Conservation (phyloP, 2,113 vertebrate genomes). For the Terrapene triunguis region DNA sequence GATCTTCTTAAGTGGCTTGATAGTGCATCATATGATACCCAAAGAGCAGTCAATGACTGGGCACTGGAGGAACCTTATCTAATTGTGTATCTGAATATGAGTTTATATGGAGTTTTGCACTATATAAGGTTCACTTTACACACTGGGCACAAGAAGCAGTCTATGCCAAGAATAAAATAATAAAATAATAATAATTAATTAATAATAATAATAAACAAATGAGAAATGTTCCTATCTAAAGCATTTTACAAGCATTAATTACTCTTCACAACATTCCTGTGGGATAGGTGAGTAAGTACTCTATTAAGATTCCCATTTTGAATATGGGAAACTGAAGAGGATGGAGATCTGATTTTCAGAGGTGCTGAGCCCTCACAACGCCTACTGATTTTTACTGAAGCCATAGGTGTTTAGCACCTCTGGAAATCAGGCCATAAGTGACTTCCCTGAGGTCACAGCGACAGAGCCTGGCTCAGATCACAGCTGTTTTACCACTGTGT, state of each 20-base stretch:
- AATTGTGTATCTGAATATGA: not conserved
- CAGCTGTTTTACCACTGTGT: not conserved
- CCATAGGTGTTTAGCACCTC: accelerated
- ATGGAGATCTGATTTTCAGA: not conserved
- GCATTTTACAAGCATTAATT: not conserved
- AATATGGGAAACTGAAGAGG: not conserved
- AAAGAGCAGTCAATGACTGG: not conserved
- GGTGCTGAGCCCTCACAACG: not conserved
- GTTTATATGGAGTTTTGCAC: not conserved
- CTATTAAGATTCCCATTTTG: accelerated
- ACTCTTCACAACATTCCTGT: not conserved
- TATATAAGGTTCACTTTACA: not conserved
- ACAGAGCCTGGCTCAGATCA: not conserved
- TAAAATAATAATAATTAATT: no score
- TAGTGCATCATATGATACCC: not conserved
- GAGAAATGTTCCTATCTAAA: not conserved
- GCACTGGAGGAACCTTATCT: not conserved
- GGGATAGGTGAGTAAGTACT: not conserved
- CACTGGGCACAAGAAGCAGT: not conserved
- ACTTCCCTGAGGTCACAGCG: no score
- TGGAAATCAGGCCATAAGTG: not conserved
- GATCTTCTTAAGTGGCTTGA: not conserved
- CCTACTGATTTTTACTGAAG: accelerated
- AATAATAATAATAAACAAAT: not conserved
- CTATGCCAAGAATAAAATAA: not conserved